Evolutionary conservation across 1,140 invertebrate species (phyloP).

Genomic region (Reticulitermes speratus): DNA sequence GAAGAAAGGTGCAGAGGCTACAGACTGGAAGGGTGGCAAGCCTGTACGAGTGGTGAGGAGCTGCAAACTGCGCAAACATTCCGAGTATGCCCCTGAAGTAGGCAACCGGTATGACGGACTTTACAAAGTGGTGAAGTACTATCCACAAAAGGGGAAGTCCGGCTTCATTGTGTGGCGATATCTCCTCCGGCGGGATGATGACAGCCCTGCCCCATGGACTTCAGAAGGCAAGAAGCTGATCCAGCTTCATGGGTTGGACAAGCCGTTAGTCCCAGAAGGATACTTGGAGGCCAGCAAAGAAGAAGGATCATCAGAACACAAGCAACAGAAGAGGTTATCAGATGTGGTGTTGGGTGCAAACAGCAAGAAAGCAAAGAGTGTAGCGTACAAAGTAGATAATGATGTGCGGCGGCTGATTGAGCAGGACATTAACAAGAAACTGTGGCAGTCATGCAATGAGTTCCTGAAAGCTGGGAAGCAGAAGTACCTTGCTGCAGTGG

Average conservation of each 20-base stretch:
- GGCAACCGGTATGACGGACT: constrained; percentile 75
- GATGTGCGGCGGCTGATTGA: constrained; percentile 57
- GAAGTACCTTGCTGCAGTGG: constrained; percentile 65
- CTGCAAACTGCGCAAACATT: constrained; percentile 71
- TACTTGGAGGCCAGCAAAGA: constrained; percentile 65
- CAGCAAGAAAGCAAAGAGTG: constrained; percentile 50
- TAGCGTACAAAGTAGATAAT: constrained; percentile 49
- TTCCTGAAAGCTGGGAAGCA: constrained; percentile 53
- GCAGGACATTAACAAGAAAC: constrained; percentile 63
- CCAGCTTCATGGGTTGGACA: constrained; percentile 44
- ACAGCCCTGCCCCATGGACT: constrained; percentile 81
- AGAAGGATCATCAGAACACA: constrained; percentile 38
- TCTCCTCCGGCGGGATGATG: constrained; percentile 75
- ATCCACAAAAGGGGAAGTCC: constrained; percentile 74
- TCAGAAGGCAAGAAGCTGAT: constrained; percentile 60
- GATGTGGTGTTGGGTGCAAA: constrained; percentile 23
- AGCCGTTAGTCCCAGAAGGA: constrained; percentile 66
- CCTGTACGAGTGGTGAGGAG: constrained; percentile 80
- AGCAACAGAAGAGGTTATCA: constrained; percentile 7
- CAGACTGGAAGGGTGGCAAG: constrained; percentile 71
- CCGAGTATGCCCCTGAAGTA: constrained; percentile 74
- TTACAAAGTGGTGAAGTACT: constrained; percentile 84
- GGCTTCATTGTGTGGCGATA: constrained; percentile 84
- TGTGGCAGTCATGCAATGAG: constrained; percentile 63
- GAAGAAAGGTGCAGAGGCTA: constrained; percentile 66